phyloP scores from a whole-genome alignment of 2,888 invertebrate species.

The Euphydryas editha region DNA sequence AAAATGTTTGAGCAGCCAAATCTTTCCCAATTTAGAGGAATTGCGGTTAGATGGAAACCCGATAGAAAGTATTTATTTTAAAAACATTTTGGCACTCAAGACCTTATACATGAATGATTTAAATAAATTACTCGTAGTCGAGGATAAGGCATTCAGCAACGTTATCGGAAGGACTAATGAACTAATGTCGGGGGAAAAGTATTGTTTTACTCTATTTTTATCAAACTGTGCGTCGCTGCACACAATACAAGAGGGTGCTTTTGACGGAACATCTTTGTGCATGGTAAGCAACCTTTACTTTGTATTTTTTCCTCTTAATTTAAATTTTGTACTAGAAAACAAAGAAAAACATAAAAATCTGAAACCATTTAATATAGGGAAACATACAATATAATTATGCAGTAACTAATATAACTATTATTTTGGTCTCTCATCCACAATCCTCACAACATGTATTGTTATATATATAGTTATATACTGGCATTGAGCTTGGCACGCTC shows the following conservation, averaged over 20 bases:
- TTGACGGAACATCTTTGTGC: conserved; percentile 78
- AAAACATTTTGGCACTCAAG: conserved; percentile 70
- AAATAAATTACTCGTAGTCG: conserved; percentile 59
- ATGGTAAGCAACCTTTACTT: conserved; percentile 66
- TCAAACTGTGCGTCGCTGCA: conserved; percentile 71
- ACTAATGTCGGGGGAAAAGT: conserved; percentile 51
- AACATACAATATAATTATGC: no score
- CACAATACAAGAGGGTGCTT: conserved; percentile 71
- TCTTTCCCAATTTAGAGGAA: conserved; percentile 76
- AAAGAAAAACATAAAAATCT: background rate
- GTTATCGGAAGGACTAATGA: conserved; percentile 66
- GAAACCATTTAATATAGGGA: no score
- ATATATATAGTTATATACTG: no score
- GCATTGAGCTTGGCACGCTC: no score
- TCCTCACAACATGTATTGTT: no score
- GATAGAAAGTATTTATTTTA: conserved; percentile 73
- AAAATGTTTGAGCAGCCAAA: conserved; percentile 63
- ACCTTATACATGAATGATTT: conserved; percentile 74
- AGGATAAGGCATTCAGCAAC: conserved; percentile 77
- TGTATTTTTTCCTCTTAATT: background rate
- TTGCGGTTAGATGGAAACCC: conserved; percentile 82
- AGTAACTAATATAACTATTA: no score
- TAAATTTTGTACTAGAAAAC: background rate
- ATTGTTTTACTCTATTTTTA: conserved; percentile 78
- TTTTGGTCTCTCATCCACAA: no score